A percentile compares a stretch with the other conserved stretches of the same genome.
These are phyloP conservation scores for Macquaria ambigua DNA, from an alignment of 2,113 vertebrate species.

Conservation along the genomic window DNA sequence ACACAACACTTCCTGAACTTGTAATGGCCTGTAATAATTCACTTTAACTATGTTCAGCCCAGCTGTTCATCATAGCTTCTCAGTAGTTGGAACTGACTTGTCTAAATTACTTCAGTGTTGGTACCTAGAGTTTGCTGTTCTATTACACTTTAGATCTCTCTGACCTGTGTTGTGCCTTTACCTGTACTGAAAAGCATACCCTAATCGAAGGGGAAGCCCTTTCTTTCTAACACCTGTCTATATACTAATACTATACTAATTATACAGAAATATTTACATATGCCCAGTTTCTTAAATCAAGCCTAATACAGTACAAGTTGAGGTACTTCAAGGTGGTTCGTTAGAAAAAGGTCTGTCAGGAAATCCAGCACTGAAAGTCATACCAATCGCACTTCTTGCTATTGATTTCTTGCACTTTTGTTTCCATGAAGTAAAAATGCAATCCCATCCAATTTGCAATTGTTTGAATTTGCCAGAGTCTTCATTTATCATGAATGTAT, in stretches of 20 bases:
- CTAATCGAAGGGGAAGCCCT: background rate
- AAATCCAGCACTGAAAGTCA: background rate
- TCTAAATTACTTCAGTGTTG: conserved; percentile 8
- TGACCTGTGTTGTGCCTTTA: background rate
- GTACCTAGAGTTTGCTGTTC: too few relatives aligned
- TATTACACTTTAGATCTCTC: background rate
- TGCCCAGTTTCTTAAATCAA: background rate
- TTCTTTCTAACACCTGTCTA: background rate
- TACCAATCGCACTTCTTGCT: background rate
- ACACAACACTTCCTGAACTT: background rate
- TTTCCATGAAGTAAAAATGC: background rate
- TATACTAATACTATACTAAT: background rate
- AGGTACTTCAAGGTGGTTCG: background rate
- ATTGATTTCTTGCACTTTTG: background rate
- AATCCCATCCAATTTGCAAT: background rate
- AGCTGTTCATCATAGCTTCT: conserved; percentile 1
- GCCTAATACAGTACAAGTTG: background rate
- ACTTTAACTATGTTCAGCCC: conserved; percentile 1
- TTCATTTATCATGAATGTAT: background rate
- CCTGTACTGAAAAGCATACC: background rate
- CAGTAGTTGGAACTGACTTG: background rate
- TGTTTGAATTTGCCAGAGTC: background rate
- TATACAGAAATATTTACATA: background rate
- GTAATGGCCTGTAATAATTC: conserved; percentile 8
- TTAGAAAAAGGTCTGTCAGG: background rate